These are phyloP conservation scores for Oxygymnocypris stewartii DNA, from an alignment of 2,113 vertebrate genomes.

Conservation along the genomic window DNA sequence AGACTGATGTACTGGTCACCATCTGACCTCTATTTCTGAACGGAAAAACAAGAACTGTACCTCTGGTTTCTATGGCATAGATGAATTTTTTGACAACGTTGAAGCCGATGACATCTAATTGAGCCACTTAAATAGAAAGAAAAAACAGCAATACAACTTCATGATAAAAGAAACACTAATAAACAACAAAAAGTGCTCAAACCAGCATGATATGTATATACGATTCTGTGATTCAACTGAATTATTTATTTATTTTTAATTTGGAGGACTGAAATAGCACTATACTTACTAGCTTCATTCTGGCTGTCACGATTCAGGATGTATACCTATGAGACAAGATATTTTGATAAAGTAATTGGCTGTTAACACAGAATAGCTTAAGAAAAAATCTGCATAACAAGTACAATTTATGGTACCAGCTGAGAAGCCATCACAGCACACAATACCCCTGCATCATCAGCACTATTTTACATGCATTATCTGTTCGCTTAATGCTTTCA, in stretches of 20 bases:
- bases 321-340: constrained; percentile 82
- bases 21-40: neutral
- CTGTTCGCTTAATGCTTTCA: neutral
- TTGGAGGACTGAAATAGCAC: neutral
- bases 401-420: neutral
- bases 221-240: neutral
- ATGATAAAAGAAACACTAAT: neutral
- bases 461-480: neutral
- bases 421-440: neutral
- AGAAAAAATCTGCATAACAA: neutral
- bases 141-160: neutral
- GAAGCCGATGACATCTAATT: constrained; percentile 92
- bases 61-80: constrained; percentile 93
- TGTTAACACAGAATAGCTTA: neutral
- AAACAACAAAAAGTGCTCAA: neutral
- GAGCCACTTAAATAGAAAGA: constrained; percentile 79
- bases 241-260: neutral
- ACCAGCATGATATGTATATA: neutral
- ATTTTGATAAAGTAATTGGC: neutral
- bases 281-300: constrained; percentile 90
- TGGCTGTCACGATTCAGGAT: constrained; percentile 95
- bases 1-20: neutral
- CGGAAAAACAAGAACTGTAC: constrained; percentile 65
- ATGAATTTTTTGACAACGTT: constrained; percentile 96
- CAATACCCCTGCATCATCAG: neutral